phyloP scores from a whole-genome alignment of 2,888 invertebrate genomes.

The Luperina nickerlii region DNA sequence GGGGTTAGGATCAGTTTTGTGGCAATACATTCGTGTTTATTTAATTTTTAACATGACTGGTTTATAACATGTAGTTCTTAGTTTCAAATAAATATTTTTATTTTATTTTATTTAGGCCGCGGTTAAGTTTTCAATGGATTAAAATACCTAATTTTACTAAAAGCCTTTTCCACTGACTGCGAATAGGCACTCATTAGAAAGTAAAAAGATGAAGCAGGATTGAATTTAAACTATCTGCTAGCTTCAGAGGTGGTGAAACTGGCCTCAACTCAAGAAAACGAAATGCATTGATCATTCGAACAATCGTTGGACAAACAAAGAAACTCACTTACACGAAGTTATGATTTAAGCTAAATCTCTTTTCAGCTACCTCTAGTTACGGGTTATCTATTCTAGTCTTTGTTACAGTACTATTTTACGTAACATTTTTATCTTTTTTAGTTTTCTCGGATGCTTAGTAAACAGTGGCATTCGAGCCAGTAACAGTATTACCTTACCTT shows the following conservation, averaged over 20 bases:
- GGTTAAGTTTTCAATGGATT: conserved; percentile 1
- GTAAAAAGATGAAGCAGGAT: background rate
- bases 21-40: no score
- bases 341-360: background rate
- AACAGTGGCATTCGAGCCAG: conserved; percentile 26
- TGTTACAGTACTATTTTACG: conserved; percentile 6
- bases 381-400: background rate
- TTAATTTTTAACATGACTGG: no score
- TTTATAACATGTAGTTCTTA: no score
- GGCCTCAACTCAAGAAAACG: background rate
- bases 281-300: background rate
- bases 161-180: background rate
- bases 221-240: background rate
- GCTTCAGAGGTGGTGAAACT: background rate
- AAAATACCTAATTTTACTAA: conserved; percentile 1
- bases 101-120: no score
- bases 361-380: background rate
- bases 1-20: no score
- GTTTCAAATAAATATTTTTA: no score
- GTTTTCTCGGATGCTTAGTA: conserved; percentile 8
- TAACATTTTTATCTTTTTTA: conserved; percentile 10
- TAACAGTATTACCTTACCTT: conserved; percentile 49
- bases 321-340: conserved; percentile 13
- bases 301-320: conserved; percentile 3
- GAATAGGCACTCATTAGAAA: background rate